Evolutionary conservation across 2,797 vertebrate species (phyloP).

Genomic region (Periparus ater): DNA sequence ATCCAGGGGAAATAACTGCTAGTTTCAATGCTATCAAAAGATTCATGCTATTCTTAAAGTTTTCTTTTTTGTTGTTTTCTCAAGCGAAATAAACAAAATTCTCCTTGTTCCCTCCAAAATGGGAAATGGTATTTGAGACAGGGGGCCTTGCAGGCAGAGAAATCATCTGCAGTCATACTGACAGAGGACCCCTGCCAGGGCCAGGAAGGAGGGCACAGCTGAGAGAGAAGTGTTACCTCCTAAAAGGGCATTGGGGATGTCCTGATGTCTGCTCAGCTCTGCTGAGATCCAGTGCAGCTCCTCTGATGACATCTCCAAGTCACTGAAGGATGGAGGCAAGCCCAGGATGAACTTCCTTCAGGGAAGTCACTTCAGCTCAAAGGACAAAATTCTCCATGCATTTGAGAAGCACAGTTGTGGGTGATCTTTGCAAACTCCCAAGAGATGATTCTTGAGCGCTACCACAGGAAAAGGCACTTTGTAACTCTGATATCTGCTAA

Average conservation of each 20-base stretch:
- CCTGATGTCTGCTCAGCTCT: accelerated
- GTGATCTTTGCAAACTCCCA: background rate
- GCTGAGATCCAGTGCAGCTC: background rate
- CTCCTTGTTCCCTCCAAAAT: background rate
- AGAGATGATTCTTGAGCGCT: background rate
- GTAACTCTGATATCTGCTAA: background rate
- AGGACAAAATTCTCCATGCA: background rate
- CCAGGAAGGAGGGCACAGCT: accelerated
- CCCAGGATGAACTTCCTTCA: background rate
- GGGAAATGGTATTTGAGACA: background rate
- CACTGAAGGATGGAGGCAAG: background rate
- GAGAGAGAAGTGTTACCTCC: accelerated
- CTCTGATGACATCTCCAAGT: background rate
- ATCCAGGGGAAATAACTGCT: slow-evolving; percentile 68
- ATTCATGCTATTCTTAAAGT: slow-evolving; percentile 34
- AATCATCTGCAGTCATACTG: background rate
- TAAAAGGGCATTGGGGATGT: background rate
- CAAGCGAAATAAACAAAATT: slow-evolving; percentile 32
- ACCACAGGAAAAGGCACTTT: background rate
- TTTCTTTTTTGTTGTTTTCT: slow-evolving; percentile 51
- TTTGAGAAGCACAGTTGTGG: background rate
- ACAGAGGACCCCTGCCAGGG: background rate
- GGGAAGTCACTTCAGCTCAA: background rate
- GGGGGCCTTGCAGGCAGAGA: background rate
- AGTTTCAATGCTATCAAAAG: slow-evolving; percentile 61